Base-by-base conservation (phyloP, 2,797 vertebrate species). In the Salarias fasciatus region DNA sequence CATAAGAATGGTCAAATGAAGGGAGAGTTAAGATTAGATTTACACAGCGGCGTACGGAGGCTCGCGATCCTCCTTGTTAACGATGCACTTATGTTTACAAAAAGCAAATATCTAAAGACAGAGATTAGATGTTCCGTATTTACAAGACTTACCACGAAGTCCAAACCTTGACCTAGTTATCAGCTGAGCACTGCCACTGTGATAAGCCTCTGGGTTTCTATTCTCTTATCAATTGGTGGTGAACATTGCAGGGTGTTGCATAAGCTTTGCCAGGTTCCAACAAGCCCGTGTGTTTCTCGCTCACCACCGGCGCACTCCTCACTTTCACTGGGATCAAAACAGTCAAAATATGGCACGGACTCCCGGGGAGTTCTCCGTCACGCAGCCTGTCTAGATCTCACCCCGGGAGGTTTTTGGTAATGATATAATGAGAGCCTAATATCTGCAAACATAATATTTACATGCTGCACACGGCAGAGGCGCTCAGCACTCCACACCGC, bases 241-340 rank as follows among this genome's bases (percentile, higher is more conserved):
- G 64, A 80, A 60, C 54, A 65, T 88, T 91, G 77, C 87, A 88
- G 59, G 31, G 40, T 65, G 65, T 92, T 92, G 88, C 88, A 77
- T 90, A 90, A 92, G 86, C 79, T 69, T 43, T 18, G 65, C 62
- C 72, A 69, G 69, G 53, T 80, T 84, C 70, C 47, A 48, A 43
- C 59, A 51, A 48, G 53, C 31, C 29, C 56, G 60, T 53, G 41
- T 51, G 52, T 28, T 59, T 75, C 49, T 36, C 43, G 56, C 78
- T 53, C 52, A 47, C 46, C 36, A 28, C 37, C 57, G 0, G 0
- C 43, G 18, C 24, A 3, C 18, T 24, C 18, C 24, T 59, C 31
- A 40, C 29, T 41, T 5, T 14, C 31, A 49, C 35, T 59, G 46
- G 52, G 15, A 42, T 75, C 15, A 41, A 55, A 52, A 70, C 42